Evolutionary conservation across 2,113 vertebrate species (phyloP), one percentile per base, ranked within the genome.

Genomic region (Geococcyx californianus): DNA sequence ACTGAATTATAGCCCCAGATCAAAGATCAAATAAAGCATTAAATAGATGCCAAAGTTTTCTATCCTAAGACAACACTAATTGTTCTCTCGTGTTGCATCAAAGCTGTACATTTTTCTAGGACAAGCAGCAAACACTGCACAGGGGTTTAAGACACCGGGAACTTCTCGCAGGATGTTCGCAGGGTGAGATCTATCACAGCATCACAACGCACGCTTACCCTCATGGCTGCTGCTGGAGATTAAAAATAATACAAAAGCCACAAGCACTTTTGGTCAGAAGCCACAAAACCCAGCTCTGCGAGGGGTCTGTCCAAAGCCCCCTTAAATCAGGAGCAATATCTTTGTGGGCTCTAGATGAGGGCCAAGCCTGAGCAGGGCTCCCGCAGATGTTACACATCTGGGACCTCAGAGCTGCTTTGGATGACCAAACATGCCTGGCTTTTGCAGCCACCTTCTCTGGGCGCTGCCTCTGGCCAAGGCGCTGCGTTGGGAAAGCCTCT

Each of bases 81-180:
- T 84, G 56, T 16, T 55, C 38, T 60, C 31, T 56, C n/a, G 33
- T 9, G 9, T 24, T 33, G 31, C 63, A 59, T 9, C 51, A 23
- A 55, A 31, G 24, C 16, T 58, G 40, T n/a, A 0, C 18, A 67
- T 79, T 66, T 88, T 88, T 70, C 23, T 60, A 84, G 47, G 31
- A 70, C 11, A 52, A 72, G 29, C 47, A 70, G 9, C 14, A 95
- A 69, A 74, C 23, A 26, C 6, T 66, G 33, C 34, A 40, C 0
- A 1, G 47, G 29, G 40, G 29, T 60, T 60, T 78, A 13, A 60
- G 60, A 49, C 2, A 0, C 7, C 0, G 0, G 58, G n/a, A n/a
- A 19, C n/a, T n/a, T n/a, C n/a, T n/a, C n/a, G n/a, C n/a, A n/a
- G n/a, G n/a, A n/a, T n/a, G n/a, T n/a, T n/a, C n/a, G n/a, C n/a